Evolutionary conservation across 2,888 invertebrate species (phyloP).

Genomic region (Orthonychiurus folsomi): DNA sequence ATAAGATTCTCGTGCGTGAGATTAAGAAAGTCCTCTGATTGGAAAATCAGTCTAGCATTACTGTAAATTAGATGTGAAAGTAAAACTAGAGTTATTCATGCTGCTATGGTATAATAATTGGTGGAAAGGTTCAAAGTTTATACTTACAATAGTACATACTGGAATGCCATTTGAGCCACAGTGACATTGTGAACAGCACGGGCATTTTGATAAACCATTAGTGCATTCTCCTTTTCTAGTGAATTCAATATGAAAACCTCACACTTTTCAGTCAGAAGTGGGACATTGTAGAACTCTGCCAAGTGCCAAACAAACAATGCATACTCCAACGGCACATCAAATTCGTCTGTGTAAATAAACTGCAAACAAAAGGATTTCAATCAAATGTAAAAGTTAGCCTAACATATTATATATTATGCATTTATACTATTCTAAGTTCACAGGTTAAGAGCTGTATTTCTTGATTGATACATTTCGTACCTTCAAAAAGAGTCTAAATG

Average conservation of each 20-base stretch:
- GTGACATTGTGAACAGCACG: not conserved
- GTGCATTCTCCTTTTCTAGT: not conserved
- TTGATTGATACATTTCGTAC: too few relatives aligned
- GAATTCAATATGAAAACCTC: not conserved
- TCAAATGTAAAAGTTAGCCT: not conserved
- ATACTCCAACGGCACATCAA: not conserved
- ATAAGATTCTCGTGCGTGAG: not conserved
- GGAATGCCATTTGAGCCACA: not conserved
- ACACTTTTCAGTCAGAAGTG: not conserved
- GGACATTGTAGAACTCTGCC: not conserved
- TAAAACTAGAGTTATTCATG: too few relatives aligned
- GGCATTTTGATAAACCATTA: not conserved
- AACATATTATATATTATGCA: too few relatives aligned
- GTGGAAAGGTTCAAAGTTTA: not conserved
- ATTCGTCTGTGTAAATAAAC: not conserved
- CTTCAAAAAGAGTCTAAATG: not conserved
- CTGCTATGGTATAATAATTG: not conserved
- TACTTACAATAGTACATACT: not conserved
- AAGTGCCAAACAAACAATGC: not conserved
- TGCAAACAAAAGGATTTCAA: not conserved
- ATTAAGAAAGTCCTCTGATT: not conserved
- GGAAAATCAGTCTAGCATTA: not conserved
- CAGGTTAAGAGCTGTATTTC: too few relatives aligned
- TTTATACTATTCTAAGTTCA: too few relatives aligned
- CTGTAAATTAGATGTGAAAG: too few relatives aligned